Evolutionary conservation across 2,797 vertebrate genomes (phyloP), one percentile per base, ranked within the genome.

Genomic region (Centropyge bicolor): DNA sequence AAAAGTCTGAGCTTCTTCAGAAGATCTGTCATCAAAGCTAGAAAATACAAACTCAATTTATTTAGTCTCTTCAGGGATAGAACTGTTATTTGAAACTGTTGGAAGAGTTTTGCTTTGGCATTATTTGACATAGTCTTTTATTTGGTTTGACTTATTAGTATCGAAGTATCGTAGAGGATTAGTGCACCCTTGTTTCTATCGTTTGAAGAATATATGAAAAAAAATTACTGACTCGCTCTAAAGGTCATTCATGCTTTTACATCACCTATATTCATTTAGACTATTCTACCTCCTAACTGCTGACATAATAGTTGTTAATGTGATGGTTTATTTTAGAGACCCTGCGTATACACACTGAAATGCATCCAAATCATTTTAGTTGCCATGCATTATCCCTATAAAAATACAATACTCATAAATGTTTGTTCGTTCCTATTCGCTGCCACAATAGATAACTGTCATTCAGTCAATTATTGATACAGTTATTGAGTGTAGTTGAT

Each of bases 21-120:
- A 69, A 65, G 41, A 61, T 67, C 45, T 74, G 60, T 65, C 46
- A 68, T 82, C 70, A 70, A 74, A 77, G 65, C 13, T 48, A 22
- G 8, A 78, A 75, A 61, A 72, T 13, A 73, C 31, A 70, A 62
- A 17, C 24, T 17, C 43, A 16, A 70, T 64, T 63, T 67, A 60
- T 76, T 77, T 35, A 22, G 20, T 54, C 14, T 31, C 7, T 49
- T 69, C 54, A 63, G 49, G 6, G 6, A 14, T 31, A 56, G 54
- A 48, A 27, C 31, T 48, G 9, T 24, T 70, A 40, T 76, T 54
- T 72, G 9, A 71, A 61, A 51, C 12, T 31, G 38, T 16, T 13
- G 43, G n/a, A 59, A 63, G 8, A 69, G 27, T 51, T 43, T 73
- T 22, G 14, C 62, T 54, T 73, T 62, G 70, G 48, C 36, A 60